These are phyloP conservation scores for Eudemis profundana DNA, from an alignment of 2,888 invertebrate species.

Conservation along the genomic window DNA sequence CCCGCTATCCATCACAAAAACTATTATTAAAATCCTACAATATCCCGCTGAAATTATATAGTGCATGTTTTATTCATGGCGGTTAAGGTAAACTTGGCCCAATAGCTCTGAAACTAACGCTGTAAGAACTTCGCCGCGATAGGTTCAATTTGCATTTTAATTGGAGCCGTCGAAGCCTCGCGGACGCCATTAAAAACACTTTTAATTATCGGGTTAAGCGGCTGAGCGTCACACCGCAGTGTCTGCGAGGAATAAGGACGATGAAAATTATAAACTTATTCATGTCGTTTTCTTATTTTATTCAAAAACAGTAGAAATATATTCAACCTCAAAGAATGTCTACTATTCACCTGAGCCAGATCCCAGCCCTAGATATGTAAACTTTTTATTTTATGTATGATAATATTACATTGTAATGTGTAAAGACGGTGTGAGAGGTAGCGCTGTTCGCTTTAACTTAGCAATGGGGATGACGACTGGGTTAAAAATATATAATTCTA, in stretches of 20 bases:
- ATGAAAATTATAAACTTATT: no score
- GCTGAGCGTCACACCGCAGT: slow-evolving; percentile 21
- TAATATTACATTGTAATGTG: no score
- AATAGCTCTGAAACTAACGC: slow-evolving; percentile 38
- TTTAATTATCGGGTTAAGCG: slow-evolving; percentile 48
- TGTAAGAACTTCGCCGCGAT: slow-evolving; percentile 45
- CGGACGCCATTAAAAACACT: slow-evolving; percentile 49
- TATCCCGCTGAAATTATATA: slow-evolving; percentile 34
- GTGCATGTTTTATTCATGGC: slow-evolving; percentile 45
- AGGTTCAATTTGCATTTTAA: slow-evolving; percentile 49
- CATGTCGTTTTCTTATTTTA: no score
- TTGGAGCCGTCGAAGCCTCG: slow-evolving; percentile 47
- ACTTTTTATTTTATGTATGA: no score
- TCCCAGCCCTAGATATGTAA: no score
- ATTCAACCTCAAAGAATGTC: no score
- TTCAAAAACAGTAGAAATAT: no score
- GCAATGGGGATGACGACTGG: no score
- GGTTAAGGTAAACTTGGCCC: slow-evolving; percentile 35
- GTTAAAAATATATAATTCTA: no score
- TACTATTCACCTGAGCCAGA: no score
- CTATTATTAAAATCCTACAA: slow-evolving; percentile 32
- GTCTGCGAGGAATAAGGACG: slow-evolving; percentile 17
- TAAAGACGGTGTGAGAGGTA: neutral
- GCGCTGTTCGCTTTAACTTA: neutral
- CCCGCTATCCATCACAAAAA: slow-evolving; percentile 19